Evolutionary conservation across 2,888 invertebrate species (phyloP), one percentile per base, ranked within the genome.

Genomic region (Mycalesis mineus): DNA sequence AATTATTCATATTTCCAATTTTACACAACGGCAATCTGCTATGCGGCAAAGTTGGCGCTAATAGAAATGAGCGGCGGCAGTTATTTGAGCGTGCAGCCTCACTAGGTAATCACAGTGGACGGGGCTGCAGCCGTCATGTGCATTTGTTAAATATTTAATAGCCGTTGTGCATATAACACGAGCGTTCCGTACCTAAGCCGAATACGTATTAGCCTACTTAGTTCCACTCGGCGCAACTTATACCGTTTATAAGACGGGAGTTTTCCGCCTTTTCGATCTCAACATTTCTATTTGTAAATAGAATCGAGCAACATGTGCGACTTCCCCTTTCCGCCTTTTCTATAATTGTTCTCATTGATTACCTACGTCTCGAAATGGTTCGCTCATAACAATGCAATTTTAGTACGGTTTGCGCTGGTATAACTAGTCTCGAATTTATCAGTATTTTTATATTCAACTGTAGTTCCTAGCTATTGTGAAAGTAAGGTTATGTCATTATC

Each of bases 131-230:
- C 68, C 65, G 68, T 70, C 70, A 74, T 71, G 72, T 73, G 72
- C 73, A 71, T 77, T 77, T 74, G 75, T 83, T 78, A 78, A 82
- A 76, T 84, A 84, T 84, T 82, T 77, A 80, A 75, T 77, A 72
- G 71, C n/a, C 62, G 71, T 69, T 71, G 75, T 73, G 76, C 74
- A 74, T 70, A 71, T 15, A 71, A 60, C 53, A 51, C 55, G 55
- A 39, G 48, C 48, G 52, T 52, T 62, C 60, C 53, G 52, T 63
- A 66, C 64, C 60, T 64, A 66, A 66, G 62, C 64, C 64, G 61
- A 61, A 67, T 65, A 63, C 65, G 67, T 63, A 66, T 66, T 65
- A 63, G 52, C 56, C 37, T 31, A 44, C 56, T 22, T 22, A 2
- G 22, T 51, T 57, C 45, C 40, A 58, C 41, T 54, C 56, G 9